Percentiles rank a stretch among this genome's conserved stretches.
Conservation (phyloP, 2,113 vertebrate species). For the Mus musculus region GRCm39 chr5:72867001-72867500, state of each 20-base stretch:
- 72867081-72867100: not conserved
- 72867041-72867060: not conserved
- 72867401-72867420: not conserved
- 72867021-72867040: not conserved
- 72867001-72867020: no score
- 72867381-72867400: not conserved
- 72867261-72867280: not conserved
- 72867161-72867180: not conserved
- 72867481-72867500: not conserved
- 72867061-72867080: not conserved
- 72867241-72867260: not conserved
- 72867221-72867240: not conserved
- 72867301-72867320: not conserved
- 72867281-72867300: not conserved
- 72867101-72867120: not conserved
- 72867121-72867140: not conserved
- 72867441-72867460: not conserved
- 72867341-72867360: not conserved
- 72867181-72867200: not conserved
- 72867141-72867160: not conserved
- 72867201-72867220: not conserved
- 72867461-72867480: not conserved
- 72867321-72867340: not conserved
- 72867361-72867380: not conserved
- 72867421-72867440: not conserved